These are phyloP conservation scores for Baryphthengus martii DNA, from an alignment of 2,113 vertebrate species.

Conservation along the genomic window DNA sequence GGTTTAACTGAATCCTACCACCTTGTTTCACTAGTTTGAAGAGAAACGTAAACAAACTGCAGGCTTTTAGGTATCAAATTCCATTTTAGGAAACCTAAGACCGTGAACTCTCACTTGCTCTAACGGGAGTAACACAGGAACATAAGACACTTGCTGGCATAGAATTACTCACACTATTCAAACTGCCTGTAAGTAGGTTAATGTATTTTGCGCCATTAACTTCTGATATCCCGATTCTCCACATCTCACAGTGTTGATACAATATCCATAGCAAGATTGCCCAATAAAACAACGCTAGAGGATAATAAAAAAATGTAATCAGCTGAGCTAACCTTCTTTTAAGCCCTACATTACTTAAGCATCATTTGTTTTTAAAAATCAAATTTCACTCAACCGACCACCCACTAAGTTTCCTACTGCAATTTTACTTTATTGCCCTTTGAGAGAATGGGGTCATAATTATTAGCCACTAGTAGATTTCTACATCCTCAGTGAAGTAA, in stretches of 20 bases:
- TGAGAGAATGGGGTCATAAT: not conserved
- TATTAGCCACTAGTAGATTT: not conserved
- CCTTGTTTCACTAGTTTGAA: not conserved
- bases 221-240: not conserved
- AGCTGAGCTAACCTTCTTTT: not conserved
- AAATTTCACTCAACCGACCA: not conserved
- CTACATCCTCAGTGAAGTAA: not conserved
- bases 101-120: not conserved
- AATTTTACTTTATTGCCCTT: not conserved
- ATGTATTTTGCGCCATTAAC: not conserved
- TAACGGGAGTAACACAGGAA: not conserved
- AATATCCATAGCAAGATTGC: not conserved
- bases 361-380: not conserved
- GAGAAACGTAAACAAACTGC: slow-evolving; percentile 43
- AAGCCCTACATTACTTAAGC: not conserved
- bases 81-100: not conserved
- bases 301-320: not conserved
- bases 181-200: not conserved
- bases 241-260: not conserved
- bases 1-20: slow-evolving; percentile 10
- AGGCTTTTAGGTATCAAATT: slow-evolving; percentile 40
- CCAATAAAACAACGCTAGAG: not conserved
- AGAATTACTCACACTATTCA: not conserved
- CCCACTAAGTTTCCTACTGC: not conserved
- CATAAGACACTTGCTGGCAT: not conserved